Evolutionary conservation across 2,113 vertebrate genomes (phyloP), one percentile per base, ranked within the genome.

Genomic region (Zosterops hypoxanthus): DNA sequence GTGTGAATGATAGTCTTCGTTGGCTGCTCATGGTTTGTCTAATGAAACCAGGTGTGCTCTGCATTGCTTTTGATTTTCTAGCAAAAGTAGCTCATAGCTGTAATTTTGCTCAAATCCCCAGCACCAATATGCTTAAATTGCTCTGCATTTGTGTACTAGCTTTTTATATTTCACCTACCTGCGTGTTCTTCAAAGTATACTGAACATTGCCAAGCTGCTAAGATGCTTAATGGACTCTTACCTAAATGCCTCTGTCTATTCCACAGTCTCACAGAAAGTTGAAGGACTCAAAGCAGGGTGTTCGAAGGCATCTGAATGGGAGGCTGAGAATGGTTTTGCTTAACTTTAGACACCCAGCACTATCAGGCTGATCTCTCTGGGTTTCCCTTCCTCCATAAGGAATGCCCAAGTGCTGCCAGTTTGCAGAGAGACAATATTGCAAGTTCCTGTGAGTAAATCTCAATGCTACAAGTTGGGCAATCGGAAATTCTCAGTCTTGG

Each of bases 111-210:
- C 36, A 56, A 69, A 65, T 79, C 31, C 42, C 57, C 78, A 69
- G 66, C 57, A 85, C 63, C 29, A 39, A 95, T 91, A 87, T 92
- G n/a, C 25, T 90, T 63, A 80, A 92, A 92, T 88, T 78, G 36
- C 57, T 92, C 31, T 57, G 20, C 21, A 33, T 92, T 84, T 72
- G 19, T 82, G 53, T 79, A 39, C 57, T 50, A 33, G 36, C 39
- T 75, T 88, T 87, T 71, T 82, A 49, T 50, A 65, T 86, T 89
- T 89, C 70, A 65, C 50, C 57, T 91, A 68, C 44, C 87, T 82
- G 39, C 15, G 3, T n/a, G 28, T 66, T 91, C 88, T 86, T 92
- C 80, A 39, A 69, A 41, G 26, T 76, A 55, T 69, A 23, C 36
- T 86, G 36, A 72, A 41, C 84, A 55, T 31, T 82, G 65, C 46